Conservation (phyloP, 2,797 vertebrate genomes). For the Cirrhinus mrigala region DNA sequence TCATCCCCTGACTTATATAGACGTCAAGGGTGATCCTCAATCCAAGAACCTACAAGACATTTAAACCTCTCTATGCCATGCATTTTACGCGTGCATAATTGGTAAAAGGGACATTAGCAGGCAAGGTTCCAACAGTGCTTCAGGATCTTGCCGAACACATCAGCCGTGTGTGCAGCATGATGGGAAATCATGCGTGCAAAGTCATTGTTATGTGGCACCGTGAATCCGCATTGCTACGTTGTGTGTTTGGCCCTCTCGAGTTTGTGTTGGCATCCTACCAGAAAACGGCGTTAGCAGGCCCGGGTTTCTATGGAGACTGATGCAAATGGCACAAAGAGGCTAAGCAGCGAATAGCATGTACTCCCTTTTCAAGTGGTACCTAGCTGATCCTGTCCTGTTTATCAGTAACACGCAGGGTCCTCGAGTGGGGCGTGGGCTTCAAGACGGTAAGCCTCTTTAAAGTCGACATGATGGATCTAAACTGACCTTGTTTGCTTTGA, state of each 20-base stretch:
- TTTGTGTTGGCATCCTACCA: conserved; percentile 35
- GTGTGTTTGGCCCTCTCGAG: conserved; percentile 26
- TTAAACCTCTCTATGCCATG: background rate
- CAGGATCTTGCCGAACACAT: conserved; percentile 40
- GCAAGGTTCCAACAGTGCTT: conserved; percentile 23
- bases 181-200: conserved; percentile 29
- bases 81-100: background rate
- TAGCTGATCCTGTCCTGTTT: conserved; percentile 45
- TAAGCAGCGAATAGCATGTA: conserved; percentile 23
- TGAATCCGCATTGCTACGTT: conserved; percentile 26
- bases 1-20: background rate
- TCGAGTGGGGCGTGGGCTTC: conserved; percentile 6
- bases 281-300: conserved; percentile 15
- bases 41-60: background rate
- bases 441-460: conserved; percentile 9
- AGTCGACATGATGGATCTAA: conserved; percentile 12
- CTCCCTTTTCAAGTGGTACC: conserved; percentile 28
- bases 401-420: conserved; percentile 24
- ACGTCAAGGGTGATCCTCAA: background rate
- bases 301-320: conserved; percentile 52
- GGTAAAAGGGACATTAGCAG: conserved; percentile 15
- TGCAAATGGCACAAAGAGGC: conserved; percentile 22
- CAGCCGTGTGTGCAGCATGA: conserved; percentile 29
- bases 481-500: background rate
- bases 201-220: conserved; percentile 18